Evolutionary conservation across 2,113 vertebrate genomes (phyloP).

Genomic region (Chiloscyllium plagiosum): DNA sequence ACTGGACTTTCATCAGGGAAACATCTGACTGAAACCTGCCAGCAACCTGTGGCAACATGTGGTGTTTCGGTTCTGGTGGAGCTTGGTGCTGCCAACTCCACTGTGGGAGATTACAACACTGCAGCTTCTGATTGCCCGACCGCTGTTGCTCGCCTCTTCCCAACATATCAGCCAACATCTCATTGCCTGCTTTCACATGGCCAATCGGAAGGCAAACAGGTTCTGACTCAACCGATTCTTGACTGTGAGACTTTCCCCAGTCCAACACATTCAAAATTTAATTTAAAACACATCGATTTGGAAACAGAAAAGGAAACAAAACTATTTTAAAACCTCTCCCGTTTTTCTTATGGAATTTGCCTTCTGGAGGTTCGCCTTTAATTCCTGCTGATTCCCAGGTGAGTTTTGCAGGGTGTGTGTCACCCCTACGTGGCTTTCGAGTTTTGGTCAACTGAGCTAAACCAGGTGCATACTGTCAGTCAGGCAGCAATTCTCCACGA

Average conservation of each 20-base stretch:
- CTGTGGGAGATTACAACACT: neutral
- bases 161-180: neutral
- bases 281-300: neutral
- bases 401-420: neutral
- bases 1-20: neutral
- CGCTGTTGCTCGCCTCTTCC: too few relatives aligned
- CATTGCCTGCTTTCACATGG: neutral
- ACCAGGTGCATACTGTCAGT: too few relatives aligned
- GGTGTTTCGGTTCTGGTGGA: neutral
- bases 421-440: neutral
- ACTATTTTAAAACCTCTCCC: neutral
- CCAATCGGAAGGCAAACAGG: neutral
- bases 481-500: neutral
- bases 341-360: neutral
- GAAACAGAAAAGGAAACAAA: too few relatives aligned
- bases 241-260: neutral
- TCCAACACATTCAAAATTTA: neutral
- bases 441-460: neutral
- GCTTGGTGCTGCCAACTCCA: neutral
- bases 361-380: neutral
- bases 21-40: neutral
- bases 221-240: neutral
- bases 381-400: neutral
- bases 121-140: neutral
- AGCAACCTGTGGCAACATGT: neutral